Evolutionary conservation across 2,113 vertebrate genomes (phyloP), one percentile per base, ranked within the genome.

Genomic region (Motacilla alba): DNA sequence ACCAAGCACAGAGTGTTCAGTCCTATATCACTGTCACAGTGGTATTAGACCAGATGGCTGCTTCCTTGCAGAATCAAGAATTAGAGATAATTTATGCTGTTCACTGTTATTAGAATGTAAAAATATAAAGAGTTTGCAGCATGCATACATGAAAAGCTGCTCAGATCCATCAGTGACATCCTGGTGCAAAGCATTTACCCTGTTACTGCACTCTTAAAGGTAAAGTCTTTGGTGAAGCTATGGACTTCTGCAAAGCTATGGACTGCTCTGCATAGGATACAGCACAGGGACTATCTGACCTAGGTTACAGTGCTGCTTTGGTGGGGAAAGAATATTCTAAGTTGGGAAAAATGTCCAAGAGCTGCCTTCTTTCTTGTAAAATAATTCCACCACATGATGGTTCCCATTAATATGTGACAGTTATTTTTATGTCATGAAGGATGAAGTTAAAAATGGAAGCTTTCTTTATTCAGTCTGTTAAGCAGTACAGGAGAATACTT

Each of bases 11-110:
- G 97, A 97, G 97, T 98, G 97, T 97, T 98, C 97, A 97, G 97
- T 98, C 98, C 95, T 97, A 97, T 97, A 98, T 97, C 97, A 98
- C 92, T 98, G 98, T 98, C 98, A 98, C 94, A 58, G 84, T 97
- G 95, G 97, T 98, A 98, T 98, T 98, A 98, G 97, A 98, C 97
- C 98, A 99, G 98, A 99, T 98, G 98, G 98, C 98, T 98, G 97
- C 96, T 98, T 98, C 97, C 97, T 98, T 95, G 95, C 96, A 95
- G 97, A 98, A 98, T 98, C 98, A 98, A 98, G 97, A 98, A 98
- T 98, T 97, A 97, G 97, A 96, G 97, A 98, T 98, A 98, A 98
- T 98, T 98, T 98, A 98, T 98, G 98, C 97, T 91, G 97, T 97
- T 98, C 97, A 95, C 96, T 97, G 95, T 98, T 98, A 97, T 98